Percentiles rank a stretch among this genome's conserved stretches.
Conservation (phyloP, 64 coral and sea anemone genomes). For the Stylophora pistillata region DNA sequence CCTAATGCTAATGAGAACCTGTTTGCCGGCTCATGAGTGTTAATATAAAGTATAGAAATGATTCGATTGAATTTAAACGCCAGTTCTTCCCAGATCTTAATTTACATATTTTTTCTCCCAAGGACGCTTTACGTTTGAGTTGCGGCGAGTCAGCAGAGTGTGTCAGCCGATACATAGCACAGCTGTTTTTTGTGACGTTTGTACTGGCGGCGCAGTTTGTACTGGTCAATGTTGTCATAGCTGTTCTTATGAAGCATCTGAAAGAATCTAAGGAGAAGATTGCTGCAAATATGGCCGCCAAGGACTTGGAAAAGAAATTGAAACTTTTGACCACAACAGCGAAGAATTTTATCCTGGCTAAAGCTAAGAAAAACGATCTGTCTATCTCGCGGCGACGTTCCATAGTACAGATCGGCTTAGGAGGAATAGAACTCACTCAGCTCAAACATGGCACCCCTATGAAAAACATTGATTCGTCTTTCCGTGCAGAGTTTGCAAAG, state of each 20-base stretch:
- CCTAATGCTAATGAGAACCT: too few relatives aligned
- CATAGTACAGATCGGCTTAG: conserved; percentile 71
- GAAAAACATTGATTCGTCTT: conserved; percentile 44
- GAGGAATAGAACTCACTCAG: conserved; percentile 85
- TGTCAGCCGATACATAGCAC: conserved; percentile 81
- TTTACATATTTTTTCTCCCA: background rate
- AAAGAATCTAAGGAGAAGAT: conserved; percentile 98
- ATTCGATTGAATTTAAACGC: too few relatives aligned
- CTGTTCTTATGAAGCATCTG: conserved; percentile 97
- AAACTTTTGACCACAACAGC: conserved; percentile 74
- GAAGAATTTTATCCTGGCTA: conserved; percentile 74
- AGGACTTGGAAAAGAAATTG: conserved; percentile 79
- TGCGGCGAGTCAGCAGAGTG: conserved; percentile 55
- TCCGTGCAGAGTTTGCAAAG: conserved; percentile 61
- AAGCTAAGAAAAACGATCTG: conserved; percentile 52
- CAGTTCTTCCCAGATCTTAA: too few relatives aligned
- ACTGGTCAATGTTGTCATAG: conserved; percentile 93
- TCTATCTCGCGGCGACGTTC: conserved; percentile 63
- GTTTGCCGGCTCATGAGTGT: too few relatives aligned
- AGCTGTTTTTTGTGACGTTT: conserved; percentile 93
- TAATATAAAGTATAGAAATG: too few relatives aligned
- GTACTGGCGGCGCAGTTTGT: conserved; percentile 98
- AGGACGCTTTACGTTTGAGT: conserved; percentile 82
- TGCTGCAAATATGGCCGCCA: conserved; percentile 76
- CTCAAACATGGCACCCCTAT: conserved; percentile 50